phyloP scores from a whole-genome alignment of 1,140 invertebrate species.

The Lepidurus apus region DNA sequence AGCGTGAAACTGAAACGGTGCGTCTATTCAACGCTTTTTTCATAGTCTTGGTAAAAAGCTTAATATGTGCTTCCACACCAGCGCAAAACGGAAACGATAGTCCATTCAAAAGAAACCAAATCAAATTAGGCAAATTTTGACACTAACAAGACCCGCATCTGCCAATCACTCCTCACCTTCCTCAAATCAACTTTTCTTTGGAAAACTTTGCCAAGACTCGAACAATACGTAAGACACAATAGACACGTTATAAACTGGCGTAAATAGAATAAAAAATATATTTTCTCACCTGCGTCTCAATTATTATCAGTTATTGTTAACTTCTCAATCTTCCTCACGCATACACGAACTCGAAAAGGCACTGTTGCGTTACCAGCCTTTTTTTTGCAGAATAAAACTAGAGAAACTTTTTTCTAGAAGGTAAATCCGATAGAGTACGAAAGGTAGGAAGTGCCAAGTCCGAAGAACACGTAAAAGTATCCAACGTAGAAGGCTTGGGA shows the following conservation, averaged over 20 bases:
- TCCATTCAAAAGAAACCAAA: not conserved
- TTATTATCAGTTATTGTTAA: constrained; percentile 12
- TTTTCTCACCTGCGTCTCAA: not conserved
- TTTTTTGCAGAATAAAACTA: not conserved
- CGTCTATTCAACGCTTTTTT: not conserved
- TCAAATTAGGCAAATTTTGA: constrained; percentile 1
- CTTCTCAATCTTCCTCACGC: not conserved
- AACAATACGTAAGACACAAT: not conserved
- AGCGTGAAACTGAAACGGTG: not conserved
- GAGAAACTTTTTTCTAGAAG: not conserved
- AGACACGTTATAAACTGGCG: not conserved
- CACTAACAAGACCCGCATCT: constrained; percentile 9
- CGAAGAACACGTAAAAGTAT: not conserved
- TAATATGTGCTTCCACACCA: not conserved
- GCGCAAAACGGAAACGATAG: not conserved
- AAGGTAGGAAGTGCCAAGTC: not conserved
- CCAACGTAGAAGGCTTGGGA: not conserved
- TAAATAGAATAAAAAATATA: not conserved
- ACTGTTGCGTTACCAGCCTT: not conserved
- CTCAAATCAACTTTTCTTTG: not conserved
- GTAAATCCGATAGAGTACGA: constrained; percentile 1
- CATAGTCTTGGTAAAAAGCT: not conserved
- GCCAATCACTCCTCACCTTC: not conserved
- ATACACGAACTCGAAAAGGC: not conserved
- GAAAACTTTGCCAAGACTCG: not conserved